Percentiles rank a stretch among this genome's conserved stretches.
These are phyloP conservation scores for Achroia grisella DNA, from an alignment of 1,140 invertebrate genomes.

Conservation along the genomic window DNA sequence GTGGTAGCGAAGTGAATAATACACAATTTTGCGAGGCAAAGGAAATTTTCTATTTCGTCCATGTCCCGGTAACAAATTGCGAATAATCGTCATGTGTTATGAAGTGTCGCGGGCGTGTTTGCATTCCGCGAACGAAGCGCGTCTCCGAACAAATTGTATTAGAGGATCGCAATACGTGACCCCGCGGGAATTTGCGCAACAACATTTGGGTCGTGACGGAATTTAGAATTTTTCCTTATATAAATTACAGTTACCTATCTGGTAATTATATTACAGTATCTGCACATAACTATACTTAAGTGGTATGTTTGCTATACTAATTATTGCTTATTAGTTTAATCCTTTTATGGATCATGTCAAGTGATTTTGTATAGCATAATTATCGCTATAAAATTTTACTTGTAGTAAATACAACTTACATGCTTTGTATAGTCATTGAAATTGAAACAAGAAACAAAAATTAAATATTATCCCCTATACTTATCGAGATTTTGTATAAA, in stretches of 20 bases:
- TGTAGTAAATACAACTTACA: no score
- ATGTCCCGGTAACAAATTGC: slow-evolving; percentile 29
- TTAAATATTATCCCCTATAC: no score
- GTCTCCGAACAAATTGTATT: slow-evolving; percentile 65
- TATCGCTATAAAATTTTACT: no score
- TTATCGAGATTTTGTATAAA: no score
- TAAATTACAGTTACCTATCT: slow-evolving; percentile 40
- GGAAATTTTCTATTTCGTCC: slow-evolving; percentile 21
- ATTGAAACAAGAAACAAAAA: no score
- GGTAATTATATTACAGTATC: no score
- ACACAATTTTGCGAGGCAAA: not conserved
- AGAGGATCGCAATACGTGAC: slow-evolving; percentile 59
- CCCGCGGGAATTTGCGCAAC: slow-evolving; percentile 22
- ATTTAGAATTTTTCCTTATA: slow-evolving; percentile 32
- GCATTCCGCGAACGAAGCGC: slow-evolving; percentile 49
- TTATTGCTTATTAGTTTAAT: no score
- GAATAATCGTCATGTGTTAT: slow-evolving; percentile 57
- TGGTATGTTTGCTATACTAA: no score
- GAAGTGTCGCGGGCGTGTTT: slow-evolving; percentile 45
- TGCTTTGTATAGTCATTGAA: no score
- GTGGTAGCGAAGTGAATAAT: slow-evolving; percentile 1
- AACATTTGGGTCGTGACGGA: slow-evolving; percentile 34
- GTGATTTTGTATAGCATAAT: no score
- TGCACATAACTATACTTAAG: no score
- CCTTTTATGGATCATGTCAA: no score